Evolutionary conservation across 2,888 invertebrate species (phyloP).

Genomic region (Netelia fuscicornis): DNA sequence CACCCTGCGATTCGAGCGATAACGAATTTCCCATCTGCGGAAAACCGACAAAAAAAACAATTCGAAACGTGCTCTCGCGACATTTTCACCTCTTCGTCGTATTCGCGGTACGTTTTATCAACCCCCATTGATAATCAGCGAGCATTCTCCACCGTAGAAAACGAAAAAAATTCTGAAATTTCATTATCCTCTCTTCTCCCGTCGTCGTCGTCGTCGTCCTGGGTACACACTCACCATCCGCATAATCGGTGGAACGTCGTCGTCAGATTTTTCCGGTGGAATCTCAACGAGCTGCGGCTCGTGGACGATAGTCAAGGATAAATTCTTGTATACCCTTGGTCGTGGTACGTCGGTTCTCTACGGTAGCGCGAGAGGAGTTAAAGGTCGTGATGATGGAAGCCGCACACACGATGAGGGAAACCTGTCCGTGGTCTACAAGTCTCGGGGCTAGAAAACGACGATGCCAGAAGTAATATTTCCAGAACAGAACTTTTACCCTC

Average conservation of each 20-base stretch:
- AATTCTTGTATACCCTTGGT: neutral
- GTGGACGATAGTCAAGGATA: neutral
- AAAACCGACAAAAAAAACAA: no score
- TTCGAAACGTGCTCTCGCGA: no score
- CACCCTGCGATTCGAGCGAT: no score
- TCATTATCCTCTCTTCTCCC: no score
- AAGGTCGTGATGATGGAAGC: neutral
- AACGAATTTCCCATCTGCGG: no score
- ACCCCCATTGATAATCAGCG: no score
- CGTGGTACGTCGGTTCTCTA: no score
- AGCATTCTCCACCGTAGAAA: no score
- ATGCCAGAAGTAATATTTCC: conserved; percentile 64
- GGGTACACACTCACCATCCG: neutral
- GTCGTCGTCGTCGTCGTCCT: no score
- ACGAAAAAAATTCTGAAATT: no score
- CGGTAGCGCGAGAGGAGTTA: neutral
- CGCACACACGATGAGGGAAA: conserved; percentile 26
- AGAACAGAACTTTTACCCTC: conserved; percentile 56
- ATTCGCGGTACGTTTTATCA: no score
- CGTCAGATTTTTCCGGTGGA: neutral
- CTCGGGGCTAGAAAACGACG: conserved; percentile 6
- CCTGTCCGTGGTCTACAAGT: conserved; percentile 23
- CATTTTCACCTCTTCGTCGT: no score
- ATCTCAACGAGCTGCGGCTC: neutral
- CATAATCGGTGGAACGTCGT: conserved; percentile 18